Conservation (phyloP, 1,140 invertebrate genomes). For the Caenorhabditis latens region DNA sequence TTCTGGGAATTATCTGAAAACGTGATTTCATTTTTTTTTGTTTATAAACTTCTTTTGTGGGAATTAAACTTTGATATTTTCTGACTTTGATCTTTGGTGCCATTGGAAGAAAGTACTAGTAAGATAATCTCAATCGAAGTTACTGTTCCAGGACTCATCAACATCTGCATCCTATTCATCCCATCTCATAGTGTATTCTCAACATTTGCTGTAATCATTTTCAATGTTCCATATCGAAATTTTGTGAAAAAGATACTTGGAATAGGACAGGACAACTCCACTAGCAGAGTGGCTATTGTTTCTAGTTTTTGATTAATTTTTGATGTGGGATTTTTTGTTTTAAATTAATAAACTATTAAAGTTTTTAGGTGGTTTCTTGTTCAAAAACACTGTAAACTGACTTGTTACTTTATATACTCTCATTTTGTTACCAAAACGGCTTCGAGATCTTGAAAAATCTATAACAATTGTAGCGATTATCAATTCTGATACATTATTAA, state of each 20-base stretch:
- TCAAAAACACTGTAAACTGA: too few species aligned
- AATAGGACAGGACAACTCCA: background rate
- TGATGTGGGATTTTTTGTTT: background rate
- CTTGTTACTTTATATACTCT: too few species aligned
- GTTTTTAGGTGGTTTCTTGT: background rate
- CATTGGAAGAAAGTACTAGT: too few species aligned
- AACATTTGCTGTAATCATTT: background rate
- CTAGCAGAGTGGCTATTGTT: background rate
- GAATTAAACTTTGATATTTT: background rate
- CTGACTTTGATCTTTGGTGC: too few species aligned
- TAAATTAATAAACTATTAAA: background rate
- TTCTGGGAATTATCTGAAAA: too few species aligned
- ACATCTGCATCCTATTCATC: constrained; percentile 2
- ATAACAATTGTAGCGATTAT: too few species aligned
- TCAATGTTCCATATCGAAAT: constrained; percentile 26
- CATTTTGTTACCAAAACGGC: too few species aligned
- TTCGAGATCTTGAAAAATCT: too few species aligned
- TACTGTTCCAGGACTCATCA: background rate
- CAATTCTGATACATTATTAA: too few species aligned
- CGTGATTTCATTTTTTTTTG: too few species aligned
- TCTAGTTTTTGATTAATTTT: background rate
- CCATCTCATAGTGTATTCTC: constrained; percentile 28
- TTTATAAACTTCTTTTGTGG: background rate
- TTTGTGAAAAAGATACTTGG: background rate
- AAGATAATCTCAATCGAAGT: too few species aligned